phyloP scores from a whole-genome alignment of 2,797 vertebrate genomes.

The Setipinna tenuifilis region DNA sequence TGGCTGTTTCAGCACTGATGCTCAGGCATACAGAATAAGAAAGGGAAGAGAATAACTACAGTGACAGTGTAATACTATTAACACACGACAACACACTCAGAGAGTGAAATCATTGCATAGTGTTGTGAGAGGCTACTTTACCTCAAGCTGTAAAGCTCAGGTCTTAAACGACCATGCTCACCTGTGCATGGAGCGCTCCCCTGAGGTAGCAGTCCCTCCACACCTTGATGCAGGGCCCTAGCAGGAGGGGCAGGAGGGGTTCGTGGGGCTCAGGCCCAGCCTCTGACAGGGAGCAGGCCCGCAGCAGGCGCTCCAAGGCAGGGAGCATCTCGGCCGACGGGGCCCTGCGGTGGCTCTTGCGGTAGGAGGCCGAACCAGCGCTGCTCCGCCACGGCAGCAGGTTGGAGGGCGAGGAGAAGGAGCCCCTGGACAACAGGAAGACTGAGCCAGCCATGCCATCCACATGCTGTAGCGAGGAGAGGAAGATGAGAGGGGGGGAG shows the following conservation, averaged over 20 bases:
- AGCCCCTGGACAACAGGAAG: slow-evolving; percentile 82
- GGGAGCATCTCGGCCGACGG: slow-evolving; percentile 79
- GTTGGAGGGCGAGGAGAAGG: slow-evolving; percentile 78
- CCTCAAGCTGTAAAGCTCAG: no score
- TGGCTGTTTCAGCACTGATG: no score
- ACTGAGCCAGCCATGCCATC: slow-evolving; percentile 68
- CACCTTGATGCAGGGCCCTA: slow-evolving; percentile 83
- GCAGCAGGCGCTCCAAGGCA: slow-evolving; percentile 77
- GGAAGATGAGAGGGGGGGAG: background rate
- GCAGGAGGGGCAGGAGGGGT: slow-evolving; percentile 80
- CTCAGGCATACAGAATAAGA: no score
- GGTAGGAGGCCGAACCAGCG: slow-evolving; percentile 72
- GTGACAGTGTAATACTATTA: no score
- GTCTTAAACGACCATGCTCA: slow-evolving; percentile 53
- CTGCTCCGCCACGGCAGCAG: slow-evolving; percentile 85
- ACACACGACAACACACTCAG: no score
- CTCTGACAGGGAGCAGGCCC: slow-evolving; percentile 63
- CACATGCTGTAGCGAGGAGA: slow-evolving; percentile 58
- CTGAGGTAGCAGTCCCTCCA: slow-evolving; percentile 93
- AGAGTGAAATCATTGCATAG: no score
- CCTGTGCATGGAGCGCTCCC: slow-evolving; percentile 85
- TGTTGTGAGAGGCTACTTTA: no score
- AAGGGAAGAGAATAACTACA: no score
- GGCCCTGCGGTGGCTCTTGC: slow-evolving; percentile 77
- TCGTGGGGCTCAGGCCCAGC: slow-evolving; percentile 65